Evolutionary conservation across 1,140 invertebrate genomes (phyloP), one percentile per base, ranked within the genome.

Genomic region (Papilio dardanus): DNA sequence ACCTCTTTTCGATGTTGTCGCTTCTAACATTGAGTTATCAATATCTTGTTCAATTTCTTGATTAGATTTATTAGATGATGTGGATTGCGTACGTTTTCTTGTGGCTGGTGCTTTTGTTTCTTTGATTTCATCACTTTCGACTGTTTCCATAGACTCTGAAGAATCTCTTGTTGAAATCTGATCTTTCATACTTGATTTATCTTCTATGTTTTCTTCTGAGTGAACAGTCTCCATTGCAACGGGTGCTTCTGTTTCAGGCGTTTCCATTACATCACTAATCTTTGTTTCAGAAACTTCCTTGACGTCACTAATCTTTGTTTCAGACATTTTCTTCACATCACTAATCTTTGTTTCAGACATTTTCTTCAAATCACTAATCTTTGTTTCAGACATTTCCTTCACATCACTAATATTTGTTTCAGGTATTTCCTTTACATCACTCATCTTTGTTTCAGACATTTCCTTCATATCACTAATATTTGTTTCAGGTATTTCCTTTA

Each of bases 41-140:
- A 79, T 83, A 76, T 81, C 80, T 71, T 79, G 77, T 76, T 83
- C 81, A 30, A 71, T 62, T 62, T 83, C 83, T 21, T 69, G 67
- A 12, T 75, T 21, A 2, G 83, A 80, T 79, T 85, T 82, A n/a
- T 82, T 86, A 0, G 87, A 86, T 7, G 85, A 58, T 5, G 54
- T 81, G 6, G 89, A 91, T 50, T 84, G 81, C 8, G 83, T 81
- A 16, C 85, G 83, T 76, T 82, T 86, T 35, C 83, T 75, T 19
- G 79, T 82, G 0, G 68, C 71, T 8, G 86, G 86, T 14, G 86
- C 88, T 71, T 85, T 86, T 16, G 58, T 33, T 54, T 74, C 21
- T 74, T 79, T 40, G 24, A 75, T 58, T 50, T 54, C 46, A 28
- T 78, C 75, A 33, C 10, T 65, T 62, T 71, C 35, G 12, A 31